These are phyloP conservation scores for Corydoras maculifer DNA, from an alignment of 2,113 vertebrate species.

Conservation along the genomic window DNA sequence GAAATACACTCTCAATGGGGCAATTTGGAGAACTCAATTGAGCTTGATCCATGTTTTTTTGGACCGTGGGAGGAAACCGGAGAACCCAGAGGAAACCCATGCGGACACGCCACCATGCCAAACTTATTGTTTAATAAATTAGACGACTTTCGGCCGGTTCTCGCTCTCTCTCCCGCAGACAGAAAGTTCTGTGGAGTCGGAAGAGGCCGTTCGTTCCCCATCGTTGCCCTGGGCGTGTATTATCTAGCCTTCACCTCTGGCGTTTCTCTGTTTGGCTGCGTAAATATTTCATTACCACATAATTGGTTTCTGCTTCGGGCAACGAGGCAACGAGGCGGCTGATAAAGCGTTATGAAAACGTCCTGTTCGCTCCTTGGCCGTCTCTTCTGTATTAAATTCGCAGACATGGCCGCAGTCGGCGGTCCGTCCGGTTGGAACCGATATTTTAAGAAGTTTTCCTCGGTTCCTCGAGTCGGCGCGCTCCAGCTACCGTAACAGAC, in stretches of 20 bases:
- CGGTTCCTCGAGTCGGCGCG: slow-evolving; percentile 38
- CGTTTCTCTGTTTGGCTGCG: slow-evolving; percentile 61
- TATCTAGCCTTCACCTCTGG: slow-evolving; percentile 64
- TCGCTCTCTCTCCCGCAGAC: no score
- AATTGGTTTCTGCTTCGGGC: slow-evolving; percentile 71
- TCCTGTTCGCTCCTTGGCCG: slow-evolving; percentile 47
- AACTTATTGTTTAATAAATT: no score
- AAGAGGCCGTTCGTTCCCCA: slow-evolving; percentile 47
- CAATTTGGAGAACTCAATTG: no score
- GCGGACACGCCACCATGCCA: no score
- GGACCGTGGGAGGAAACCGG: no score
- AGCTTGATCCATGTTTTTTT: no score
- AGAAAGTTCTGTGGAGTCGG: slow-evolving; percentile 24
- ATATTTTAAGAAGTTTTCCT: slow-evolving; percentile 53
- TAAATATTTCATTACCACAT: slow-evolving; percentile 76
- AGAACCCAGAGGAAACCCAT: no score
- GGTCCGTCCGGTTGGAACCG: slow-evolving; percentile 43
- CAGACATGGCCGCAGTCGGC: slow-evolving; percentile 49
- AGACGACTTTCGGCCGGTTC: no score
- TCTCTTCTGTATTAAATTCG: slow-evolving; percentile 64
- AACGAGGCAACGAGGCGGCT: slow-evolving; percentile 60
- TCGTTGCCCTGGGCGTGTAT: slow-evolving; percentile 56
- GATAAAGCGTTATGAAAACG: slow-evolving; percentile 45
- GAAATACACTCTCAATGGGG: no score
- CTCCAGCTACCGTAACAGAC: slow-evolving; percentile 47